Base-by-base conservation (phyloP, 2,888 invertebrate species). In the Neuroscelio doddi region DNA sequence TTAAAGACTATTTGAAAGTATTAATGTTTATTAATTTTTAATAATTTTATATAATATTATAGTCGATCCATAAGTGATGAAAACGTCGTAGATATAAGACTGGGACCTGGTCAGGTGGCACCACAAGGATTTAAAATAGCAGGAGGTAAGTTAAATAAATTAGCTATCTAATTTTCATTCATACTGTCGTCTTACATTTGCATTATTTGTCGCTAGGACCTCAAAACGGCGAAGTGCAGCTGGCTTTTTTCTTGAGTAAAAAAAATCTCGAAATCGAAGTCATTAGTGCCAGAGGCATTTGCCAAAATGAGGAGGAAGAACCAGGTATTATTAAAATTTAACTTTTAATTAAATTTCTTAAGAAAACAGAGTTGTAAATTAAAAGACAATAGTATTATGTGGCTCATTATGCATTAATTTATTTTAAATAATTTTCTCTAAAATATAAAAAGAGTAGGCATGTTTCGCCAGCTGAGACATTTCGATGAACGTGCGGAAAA, bases 231-330 rank as follows among this genome's bases (percentile, higher is more conserved):
- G 94, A 95, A 85, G 89, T 97, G 72, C 93, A 94, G 82, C 87
- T 97, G 83, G 94, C 94, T 62, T 90, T 97, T 76, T 89, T 93
- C 78, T 93, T 96, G 88, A 91, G 94, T 80, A 96, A 96, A 86
- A 96, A 96, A 75, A 93, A 94, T 75, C 89, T 97, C 63, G 96
- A 96, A 84, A 93, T 97, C 16, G 96, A 96, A 87, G 89, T 93
- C 21, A 89, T 92, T 56, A 89, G 90, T 71, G 93, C 91, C 1
- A 86, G 90, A 70, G 91, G 90, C 72, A 90, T 93, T 65, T 87
- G 89, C 45, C 87, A 88, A 15, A 90, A 90, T 53, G 91, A 92
- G 76, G 89, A 89, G 59, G 92, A 92, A 76, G 90, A 91, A 47
- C 90, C 91, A 71, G 89, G 89, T 89, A 61, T 21, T 10, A 21